These are phyloP conservation scores for Poecilus cupreus DNA, from an alignment of 2,888 invertebrate genomes.

Conservation along the genomic window DNA sequence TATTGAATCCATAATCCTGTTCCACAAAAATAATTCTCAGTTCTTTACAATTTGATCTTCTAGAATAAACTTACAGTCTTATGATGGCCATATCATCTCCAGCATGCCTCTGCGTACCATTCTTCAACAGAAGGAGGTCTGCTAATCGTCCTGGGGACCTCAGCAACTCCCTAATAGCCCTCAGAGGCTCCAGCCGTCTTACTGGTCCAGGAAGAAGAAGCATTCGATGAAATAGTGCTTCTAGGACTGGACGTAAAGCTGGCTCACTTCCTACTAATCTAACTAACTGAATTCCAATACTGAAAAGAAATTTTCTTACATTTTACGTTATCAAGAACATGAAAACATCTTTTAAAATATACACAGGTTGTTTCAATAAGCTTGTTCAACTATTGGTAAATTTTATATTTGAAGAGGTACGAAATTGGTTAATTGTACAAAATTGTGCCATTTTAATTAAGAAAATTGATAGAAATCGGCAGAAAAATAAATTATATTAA, in stretches of 20 bases:
- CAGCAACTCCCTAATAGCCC: conserved; percentile 87
- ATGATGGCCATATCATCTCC: conserved; percentile 89
- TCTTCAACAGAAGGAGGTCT: conserved; percentile 79
- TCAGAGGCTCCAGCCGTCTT: conserved; percentile 89
- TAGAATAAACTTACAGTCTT: conserved; percentile 78
- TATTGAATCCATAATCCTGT: conserved; percentile 92
- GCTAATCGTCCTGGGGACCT: conserved; percentile 87
- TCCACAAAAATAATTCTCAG: conserved; percentile 62
- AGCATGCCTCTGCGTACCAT: conserved; percentile 78
- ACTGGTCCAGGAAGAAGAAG: conserved; percentile 89
- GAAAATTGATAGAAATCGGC: too few relatives aligned
- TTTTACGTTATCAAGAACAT: neutral
- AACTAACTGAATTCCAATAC: conserved; percentile 92
- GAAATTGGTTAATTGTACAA: too few relatives aligned
- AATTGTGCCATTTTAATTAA: too few relatives aligned
- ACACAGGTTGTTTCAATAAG: too few relatives aligned
- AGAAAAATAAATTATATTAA: too few relatives aligned
- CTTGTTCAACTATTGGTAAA: neutral
- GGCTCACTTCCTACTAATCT: conserved; percentile 91
- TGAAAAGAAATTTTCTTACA: conserved; percentile 69
- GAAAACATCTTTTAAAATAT: too few relatives aligned
- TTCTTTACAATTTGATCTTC: neutral
- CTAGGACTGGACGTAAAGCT: conserved; percentile 91
- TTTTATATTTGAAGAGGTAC: too few relatives aligned
- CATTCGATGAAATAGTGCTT: conserved; percentile 95